Percentiles rank a stretch among this genome's conserved stretches.
phyloP scores from a whole-genome alignment of 2,113 vertebrate genomes.

The Crotalus helleri region DNA sequence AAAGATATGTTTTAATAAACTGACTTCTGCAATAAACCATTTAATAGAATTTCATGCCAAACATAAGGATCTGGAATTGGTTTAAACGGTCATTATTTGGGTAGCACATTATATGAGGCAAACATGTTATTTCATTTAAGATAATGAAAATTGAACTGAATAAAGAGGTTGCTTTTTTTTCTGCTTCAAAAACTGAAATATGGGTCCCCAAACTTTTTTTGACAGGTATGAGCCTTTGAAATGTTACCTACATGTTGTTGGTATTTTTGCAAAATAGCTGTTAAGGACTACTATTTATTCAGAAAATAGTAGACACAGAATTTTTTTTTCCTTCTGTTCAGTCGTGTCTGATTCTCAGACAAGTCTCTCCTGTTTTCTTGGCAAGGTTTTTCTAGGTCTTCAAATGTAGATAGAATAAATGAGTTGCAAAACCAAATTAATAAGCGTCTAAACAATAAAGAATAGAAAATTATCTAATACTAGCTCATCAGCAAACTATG shows the following conservation, averaged over 20 bases:
- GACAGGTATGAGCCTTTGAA: background rate
- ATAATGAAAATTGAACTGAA: background rate
- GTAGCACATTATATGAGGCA: too few relatives aligned
- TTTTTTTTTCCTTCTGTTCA: background rate
- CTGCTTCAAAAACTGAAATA: background rate
- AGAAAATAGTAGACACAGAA: background rate
- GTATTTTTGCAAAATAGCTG: background rate
- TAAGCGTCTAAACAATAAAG: background rate
- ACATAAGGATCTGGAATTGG: slow-evolving; percentile 1
- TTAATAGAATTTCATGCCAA: background rate
- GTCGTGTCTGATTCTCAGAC: background rate
- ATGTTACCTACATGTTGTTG: background rate
- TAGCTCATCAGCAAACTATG: background rate
- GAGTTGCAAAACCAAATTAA: background rate
- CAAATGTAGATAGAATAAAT: background rate
- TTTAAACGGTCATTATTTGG: background rate
- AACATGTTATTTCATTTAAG: background rate
- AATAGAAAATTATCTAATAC: background rate
- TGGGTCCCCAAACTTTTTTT: background rate
- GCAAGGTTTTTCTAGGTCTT: background rate
- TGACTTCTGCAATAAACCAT: background rate
- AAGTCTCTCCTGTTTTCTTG: background rate
- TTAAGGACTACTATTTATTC: background rate
- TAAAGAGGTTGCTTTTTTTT: background rate
- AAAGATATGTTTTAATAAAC: background rate